Base-by-base conservation (phyloP, 92 coral and sea anemone species). In the Porites lobata region DNA sequence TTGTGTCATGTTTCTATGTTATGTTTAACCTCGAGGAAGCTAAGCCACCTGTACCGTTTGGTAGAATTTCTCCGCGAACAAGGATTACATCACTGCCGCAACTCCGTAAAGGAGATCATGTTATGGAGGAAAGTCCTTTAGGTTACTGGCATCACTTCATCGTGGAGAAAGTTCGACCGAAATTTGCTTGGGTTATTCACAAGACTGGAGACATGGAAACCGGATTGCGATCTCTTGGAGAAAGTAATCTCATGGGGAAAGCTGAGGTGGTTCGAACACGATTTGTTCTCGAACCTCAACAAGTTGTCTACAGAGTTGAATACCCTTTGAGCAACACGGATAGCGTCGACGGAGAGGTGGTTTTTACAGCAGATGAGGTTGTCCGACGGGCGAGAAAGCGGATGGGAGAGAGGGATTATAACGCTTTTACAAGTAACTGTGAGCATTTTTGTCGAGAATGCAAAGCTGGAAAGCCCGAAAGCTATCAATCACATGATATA, bases 101-200 rank as follows among this genome's bases (percentile, higher is more conserved):
- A 66, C 92, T 95, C 62, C 81, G 92, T 10, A 88, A 93, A 56
- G 98, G 98, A 22, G 98, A 95, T 61, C 98, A 95, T 82, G 89
- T 93, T 0, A 95, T 95, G 96, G 98, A 95, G 24, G 98, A 95
- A 80, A 92, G 94, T 19, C 92, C 96, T 15, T n/a, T 95, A 0
- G 98, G 98, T 4, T 95, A 95, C 74, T 95, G 98, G 98, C 98
- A 95, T 81, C 98, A 95, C 70, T 95, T 93, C 22, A 93, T 95
- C 9, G 98, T 95, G 20, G 98, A 95, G 50, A 93, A 91, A 93
- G 96, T 95, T 58, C 91, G 93, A 38, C 65, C 90, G 17, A 91
- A 95, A 50, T 93, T 84, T 75, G 90, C 88, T 22, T 95, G 94
- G 98, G 86, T 95, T 63, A 93, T 95, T 21, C 98, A 95, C 71